These are phyloP conservation scores for Scytalopus superciliaris DNA, from an alignment of 2,113 vertebrate genomes.

Conservation along the genomic window DNA sequence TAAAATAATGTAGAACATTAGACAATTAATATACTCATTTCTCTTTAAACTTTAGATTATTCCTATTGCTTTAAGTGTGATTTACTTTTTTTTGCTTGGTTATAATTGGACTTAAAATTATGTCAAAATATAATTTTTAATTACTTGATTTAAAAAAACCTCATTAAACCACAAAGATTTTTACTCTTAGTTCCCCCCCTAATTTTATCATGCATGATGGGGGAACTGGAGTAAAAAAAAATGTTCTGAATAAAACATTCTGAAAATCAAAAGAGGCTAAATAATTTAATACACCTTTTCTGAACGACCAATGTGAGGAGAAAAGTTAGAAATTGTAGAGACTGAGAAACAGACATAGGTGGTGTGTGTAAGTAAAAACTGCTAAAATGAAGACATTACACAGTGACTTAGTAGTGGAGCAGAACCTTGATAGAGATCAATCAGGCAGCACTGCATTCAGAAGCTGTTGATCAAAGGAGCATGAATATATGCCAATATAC, in stretches of 20 bases:
- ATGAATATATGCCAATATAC: neutral
- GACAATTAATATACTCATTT: accelerated
- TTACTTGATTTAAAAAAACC: accelerated
- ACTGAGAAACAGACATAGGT: neutral
- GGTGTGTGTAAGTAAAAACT: neutral
- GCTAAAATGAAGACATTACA: neutral
- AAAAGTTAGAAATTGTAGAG: neutral
- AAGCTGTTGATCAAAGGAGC: neutral
- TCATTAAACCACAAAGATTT: neutral
- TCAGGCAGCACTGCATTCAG: neutral
- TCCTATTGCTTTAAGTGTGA: neutral
- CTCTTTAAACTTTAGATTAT: neutral
- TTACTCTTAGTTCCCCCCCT: neutral
- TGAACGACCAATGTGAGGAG: neutral
- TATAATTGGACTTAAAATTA: neutral
- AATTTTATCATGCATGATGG: neutral
- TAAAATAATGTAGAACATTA: neutral
- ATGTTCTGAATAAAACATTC: neutral
- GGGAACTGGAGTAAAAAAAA: neutral
- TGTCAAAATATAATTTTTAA: neutral
- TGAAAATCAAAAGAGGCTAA: neutral
- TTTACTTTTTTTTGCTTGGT: neutral
- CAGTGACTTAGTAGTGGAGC: neutral
- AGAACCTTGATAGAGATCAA: neutral
- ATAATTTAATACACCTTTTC: neutral